Conservation (phyloP, 2,797 vertebrate genomes). For the Thripadectes ignobilis region DNA sequence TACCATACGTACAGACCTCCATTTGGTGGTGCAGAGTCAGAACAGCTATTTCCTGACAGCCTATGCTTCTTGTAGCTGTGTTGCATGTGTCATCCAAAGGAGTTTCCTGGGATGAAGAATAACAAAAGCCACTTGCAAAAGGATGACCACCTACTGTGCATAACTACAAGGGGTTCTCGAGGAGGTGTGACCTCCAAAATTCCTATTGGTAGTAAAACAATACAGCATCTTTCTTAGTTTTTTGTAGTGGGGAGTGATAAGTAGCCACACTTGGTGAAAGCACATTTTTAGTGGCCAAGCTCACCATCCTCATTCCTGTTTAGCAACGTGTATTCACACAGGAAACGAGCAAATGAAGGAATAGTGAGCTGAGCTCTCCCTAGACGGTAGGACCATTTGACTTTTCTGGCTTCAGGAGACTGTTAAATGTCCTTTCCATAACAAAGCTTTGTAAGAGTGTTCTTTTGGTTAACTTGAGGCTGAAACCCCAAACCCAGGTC, state of each 20-base stretch:
- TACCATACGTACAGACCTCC: slow-evolving; percentile 28
- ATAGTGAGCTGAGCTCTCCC: not conserved
- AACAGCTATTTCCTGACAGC: not conserved
- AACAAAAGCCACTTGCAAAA: not conserved
- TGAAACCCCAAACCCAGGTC: not conserved
- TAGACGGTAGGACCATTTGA: not conserved
- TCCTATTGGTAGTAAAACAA: not conserved
- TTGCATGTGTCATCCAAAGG: not conserved
- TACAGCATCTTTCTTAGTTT: not conserved
- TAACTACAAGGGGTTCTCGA: not conserved
- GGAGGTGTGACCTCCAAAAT: not conserved
- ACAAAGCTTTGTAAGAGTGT: not conserved
- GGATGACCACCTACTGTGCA: not conserved
- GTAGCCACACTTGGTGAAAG: not conserved
- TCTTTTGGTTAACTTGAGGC: not conserved
- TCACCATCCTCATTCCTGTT: not conserved
- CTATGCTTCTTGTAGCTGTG: not conserved
- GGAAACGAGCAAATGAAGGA: not conserved
- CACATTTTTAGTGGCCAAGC: not conserved
- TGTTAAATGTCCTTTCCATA: not conserved
- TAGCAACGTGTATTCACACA: accelerated
- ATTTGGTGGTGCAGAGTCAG: not conserved
- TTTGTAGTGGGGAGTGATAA: not conserved
- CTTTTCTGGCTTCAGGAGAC: not conserved
- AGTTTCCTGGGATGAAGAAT: not conserved